phyloP scores from a whole-genome alignment of 2,113 vertebrate species.

The Gobius niger region DNA sequence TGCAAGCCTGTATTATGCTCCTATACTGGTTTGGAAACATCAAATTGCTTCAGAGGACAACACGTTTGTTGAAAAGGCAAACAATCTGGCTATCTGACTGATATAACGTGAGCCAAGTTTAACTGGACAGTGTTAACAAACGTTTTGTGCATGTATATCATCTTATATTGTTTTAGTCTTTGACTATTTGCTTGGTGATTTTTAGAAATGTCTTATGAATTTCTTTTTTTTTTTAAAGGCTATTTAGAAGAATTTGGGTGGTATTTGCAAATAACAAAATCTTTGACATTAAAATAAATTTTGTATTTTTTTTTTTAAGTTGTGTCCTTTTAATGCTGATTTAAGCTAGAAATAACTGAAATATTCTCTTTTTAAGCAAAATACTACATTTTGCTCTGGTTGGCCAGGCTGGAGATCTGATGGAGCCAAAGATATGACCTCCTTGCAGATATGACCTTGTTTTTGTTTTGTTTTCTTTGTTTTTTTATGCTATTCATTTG shows the following conservation, averaged over 20 bases:
- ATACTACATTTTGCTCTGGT: slow-evolving; percentile 29
- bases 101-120: slow-evolving; percentile 27
- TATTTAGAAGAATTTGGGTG: neutral
- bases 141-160: slow-evolving; percentile 61
- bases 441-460: slow-evolving; percentile 3
- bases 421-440: slow-evolving; percentile 47
- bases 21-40: slow-evolving; percentile 37
- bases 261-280: slow-evolving; percentile 17
- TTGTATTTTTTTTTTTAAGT: slow-evolving; percentile 53
- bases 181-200: slow-evolving; percentile 29
- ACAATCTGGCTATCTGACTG: slow-evolving; percentile 25
- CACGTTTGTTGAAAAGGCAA: slow-evolving; percentile 31
- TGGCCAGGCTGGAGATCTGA: slow-evolving; percentile 28
- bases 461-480: slow-evolving; percentile 36
- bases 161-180: slow-evolving; percentile 29
- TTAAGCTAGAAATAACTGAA: slow-evolving; percentile 47
- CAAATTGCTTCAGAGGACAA: slow-evolving; percentile 44
- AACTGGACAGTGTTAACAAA: slow-evolving; percentile 38
- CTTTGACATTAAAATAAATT: slow-evolving; percentile 55
- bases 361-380: slow-evolving; percentile 13
- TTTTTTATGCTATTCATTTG: slow-evolving; percentile 28
- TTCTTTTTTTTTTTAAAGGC: neutral
- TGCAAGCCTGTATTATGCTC: slow-evolving; percentile 55
- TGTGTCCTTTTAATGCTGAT: slow-evolving; percentile 52
- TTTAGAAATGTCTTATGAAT: neutral